Conservation (phyloP, 1,140 invertebrate genomes). For the Coenobita brevimanus region DNA sequence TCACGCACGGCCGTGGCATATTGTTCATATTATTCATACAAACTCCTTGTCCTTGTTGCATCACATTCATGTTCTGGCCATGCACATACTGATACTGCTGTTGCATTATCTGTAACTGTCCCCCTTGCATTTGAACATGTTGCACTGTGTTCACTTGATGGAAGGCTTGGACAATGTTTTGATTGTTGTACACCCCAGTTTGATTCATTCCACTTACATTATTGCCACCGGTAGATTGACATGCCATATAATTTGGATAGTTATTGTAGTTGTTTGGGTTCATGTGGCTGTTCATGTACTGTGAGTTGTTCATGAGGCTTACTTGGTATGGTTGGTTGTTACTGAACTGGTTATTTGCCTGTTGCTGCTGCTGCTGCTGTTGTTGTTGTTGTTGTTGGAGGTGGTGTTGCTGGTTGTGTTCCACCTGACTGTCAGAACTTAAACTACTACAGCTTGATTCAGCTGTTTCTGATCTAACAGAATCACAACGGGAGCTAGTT, state of each 20-base stretch:
- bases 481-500: conserved; percentile 61
- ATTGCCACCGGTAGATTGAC: conserved; percentile 49
- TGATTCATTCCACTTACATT: conserved; percentile 50
- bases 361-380: conserved; percentile 41
- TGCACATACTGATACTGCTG: conserved; percentile 56
- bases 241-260: conserved; percentile 55
- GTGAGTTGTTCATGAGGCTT: conserved; percentile 46
- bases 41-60: conserved; percentile 42
- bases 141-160: conserved; percentile 62
- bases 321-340: conserved; percentile 51
- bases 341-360: conserved; percentile 16
- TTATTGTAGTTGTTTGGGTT: conserved; percentile 44
- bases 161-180: conserved; percentile 60
- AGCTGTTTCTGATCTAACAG: conserved; percentile 56
- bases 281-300: conserved; percentile 53
- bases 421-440: conserved; percentile 58
- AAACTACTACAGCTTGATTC: conserved; percentile 62
- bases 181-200: conserved; percentile 55
- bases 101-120: conserved; percentile 61
- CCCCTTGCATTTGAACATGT: conserved; percentile 59
- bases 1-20: conserved; percentile 40
- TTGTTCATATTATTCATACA: conserved; percentile 47
- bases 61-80: conserved; percentile 53
- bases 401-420: conserved; percentile 47
- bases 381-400: conserved; percentile 37